Evolutionary conservation across 2,797 vertebrate species (phyloP), one percentile per base, ranked within the genome.

Genomic region (Pristis pectinata): DNA sequence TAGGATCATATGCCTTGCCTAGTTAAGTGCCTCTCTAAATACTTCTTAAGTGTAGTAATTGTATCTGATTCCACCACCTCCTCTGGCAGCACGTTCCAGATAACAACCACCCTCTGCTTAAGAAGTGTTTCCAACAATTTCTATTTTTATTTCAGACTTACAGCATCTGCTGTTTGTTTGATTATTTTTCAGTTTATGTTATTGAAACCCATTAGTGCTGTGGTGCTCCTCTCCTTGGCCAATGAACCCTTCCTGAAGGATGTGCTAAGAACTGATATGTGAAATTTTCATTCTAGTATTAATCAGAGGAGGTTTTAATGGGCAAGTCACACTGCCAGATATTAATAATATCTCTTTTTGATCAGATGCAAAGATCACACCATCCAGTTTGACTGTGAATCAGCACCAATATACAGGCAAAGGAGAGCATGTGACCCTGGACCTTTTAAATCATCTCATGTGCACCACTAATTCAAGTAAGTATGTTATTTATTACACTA

Each of bases 371-470:
- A 34, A 34, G 11, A 87, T 27, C 24, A 56, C 44, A 87, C 11
- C 5, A 17, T 24, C 24, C 82, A 85, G 24, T 22, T 7, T 53
- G 37, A 49, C 37, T 24, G 8, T 82, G 15, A 22, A 82, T 22
- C 41, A 49, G 2, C 3, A 59, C 13, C 83, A 37, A 87, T 74
- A 95, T 64, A 94, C 82, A 53, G 94, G 89, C 94, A 94, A 87
- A 94, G 95, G 37, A 94, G 95, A 95, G 95, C 70, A 27, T 30
- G 34, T 61, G 19, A 34, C 87, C 0, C 2, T 27, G 1, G 95
- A 95, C 19, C n/a, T 96, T 77, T 64, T 95, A 80, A 94, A 96
- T 5, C 24, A 82, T 72, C 95, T 96, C n/a, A 95, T 93, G 95
- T 27, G 95, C 15, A 95, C 95, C 85, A 93, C 56, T 87, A 95